Conservation (phyloP, 2,888 invertebrate species). For the Sarcophaga rosellei region DNA sequence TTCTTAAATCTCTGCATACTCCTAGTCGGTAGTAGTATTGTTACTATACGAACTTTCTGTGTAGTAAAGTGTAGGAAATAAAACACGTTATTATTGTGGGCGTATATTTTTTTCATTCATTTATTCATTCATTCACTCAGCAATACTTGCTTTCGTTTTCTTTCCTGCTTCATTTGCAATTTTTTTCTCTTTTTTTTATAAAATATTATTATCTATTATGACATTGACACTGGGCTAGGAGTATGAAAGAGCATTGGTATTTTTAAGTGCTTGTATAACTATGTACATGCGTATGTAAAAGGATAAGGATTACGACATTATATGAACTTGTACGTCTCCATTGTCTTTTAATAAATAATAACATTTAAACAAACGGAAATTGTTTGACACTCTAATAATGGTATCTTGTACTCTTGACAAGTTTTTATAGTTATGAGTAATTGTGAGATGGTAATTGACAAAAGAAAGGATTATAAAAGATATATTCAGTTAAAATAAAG, state of each 20-base stretch:
- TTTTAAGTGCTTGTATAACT: too few relatives aligned
- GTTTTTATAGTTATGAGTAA: too few relatives aligned
- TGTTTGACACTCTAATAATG: not conserved
- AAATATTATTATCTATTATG: not conserved
- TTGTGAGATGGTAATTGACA: too few relatives aligned
- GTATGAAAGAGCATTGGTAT: not conserved
- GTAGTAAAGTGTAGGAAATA: slow-evolving; percentile 1
- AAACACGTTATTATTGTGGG: slow-evolving; percentile 18
- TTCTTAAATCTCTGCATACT: too few relatives aligned
- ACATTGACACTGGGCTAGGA: slow-evolving; percentile 17
- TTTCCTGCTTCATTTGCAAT: not conserved
- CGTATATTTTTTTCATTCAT: slow-evolving; percentile 23
- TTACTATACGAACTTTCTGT: too few relatives aligned
- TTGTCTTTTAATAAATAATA: too few relatives aligned
- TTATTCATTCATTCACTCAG: not conserved
- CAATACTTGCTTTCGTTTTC: not conserved
- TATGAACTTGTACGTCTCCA: not conserved
- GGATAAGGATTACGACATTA: not conserved
- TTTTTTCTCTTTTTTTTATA: not conserved
- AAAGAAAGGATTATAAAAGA: too few relatives aligned
- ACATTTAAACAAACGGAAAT: not conserved
- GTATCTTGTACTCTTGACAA: too few relatives aligned
- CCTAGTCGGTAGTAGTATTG: too few relatives aligned
- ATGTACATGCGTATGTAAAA: not conserved
- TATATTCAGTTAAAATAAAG: too few relatives aligned